These are phyloP conservation scores for Cylindroiulus punctatus DNA, from an alignment of 2,888 invertebrate genomes.

Conservation along the genomic window DNA sequence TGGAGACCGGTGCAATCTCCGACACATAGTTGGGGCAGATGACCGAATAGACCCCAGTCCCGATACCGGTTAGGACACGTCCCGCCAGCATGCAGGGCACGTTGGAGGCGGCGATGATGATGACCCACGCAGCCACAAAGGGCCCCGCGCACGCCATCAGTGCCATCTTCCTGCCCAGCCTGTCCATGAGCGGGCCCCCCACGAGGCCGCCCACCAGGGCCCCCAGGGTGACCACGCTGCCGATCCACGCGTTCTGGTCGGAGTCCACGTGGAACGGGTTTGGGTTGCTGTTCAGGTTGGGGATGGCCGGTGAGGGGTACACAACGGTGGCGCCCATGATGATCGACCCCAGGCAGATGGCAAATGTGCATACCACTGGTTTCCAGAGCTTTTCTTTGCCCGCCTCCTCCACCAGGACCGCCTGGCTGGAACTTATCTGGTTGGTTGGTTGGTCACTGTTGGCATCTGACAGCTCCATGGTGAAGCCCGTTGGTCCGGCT, in stretches of 20 bases:
- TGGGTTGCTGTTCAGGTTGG: constrained; percentile 23
- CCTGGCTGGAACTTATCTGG: too few species aligned
- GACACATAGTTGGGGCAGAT: constrained; percentile 92
- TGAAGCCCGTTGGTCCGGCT: too few species aligned
- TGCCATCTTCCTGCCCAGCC: constrained; percentile 75
- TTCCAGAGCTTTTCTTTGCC: not conserved
- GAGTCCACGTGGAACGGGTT: constrained; percentile 30
- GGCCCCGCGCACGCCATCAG: constrained; percentile 59
- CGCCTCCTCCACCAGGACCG: too few species aligned
- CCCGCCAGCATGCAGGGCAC: constrained; percentile 78
- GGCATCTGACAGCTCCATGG: too few species aligned
- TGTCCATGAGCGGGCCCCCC: constrained; percentile 87
- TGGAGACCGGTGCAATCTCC: constrained; percentile 91
- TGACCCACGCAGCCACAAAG: constrained; percentile 72
- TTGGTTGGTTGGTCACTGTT: too few species aligned
- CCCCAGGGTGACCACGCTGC: constrained; percentile 86
- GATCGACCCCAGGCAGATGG: constrained; percentile 50
- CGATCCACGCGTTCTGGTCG: constrained; percentile 80
- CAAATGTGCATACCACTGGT: not conserved
- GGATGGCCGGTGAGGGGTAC: constrained; percentile 53
- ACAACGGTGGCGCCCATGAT: constrained; percentile 46
- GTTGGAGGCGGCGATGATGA: too few species aligned
- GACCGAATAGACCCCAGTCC: constrained; percentile 86
- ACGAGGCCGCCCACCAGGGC: constrained; percentile 83
- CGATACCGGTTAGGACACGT: constrained; percentile 85